Percentiles rank a stretch among this genome's conserved stretches.
Conservation (phyloP, 1,140 invertebrate species). For the Rhynchophorus ferrugineus region DNA sequence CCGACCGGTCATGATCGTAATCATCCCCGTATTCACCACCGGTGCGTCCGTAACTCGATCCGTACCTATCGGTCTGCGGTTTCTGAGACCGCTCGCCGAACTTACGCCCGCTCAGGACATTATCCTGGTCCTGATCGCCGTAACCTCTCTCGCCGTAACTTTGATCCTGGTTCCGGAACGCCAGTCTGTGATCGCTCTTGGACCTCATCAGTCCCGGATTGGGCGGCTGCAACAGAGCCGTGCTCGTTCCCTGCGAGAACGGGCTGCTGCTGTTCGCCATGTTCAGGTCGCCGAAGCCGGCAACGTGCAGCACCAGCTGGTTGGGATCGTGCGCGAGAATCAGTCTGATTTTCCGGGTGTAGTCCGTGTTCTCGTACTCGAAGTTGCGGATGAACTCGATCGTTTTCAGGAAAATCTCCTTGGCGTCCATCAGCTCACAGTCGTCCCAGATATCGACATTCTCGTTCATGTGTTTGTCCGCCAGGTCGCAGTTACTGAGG, state of each 20-base stretch:
- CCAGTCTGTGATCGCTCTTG: conserved; percentile 87
- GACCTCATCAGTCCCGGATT: conserved; percentile 77
- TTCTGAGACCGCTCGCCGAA: conserved; percentile 58
- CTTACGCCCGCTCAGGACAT: conserved; percentile 59
- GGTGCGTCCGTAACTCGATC: conserved; percentile 45
- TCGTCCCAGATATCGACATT: conserved; percentile 81
- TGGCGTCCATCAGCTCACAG: conserved; percentile 83
- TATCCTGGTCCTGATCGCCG: conserved; percentile 45
- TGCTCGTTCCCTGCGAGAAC: conserved; percentile 39
- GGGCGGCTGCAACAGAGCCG: conserved; percentile 42
- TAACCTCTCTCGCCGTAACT: conserved; percentile 41
- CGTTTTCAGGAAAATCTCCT: conserved; percentile 89
- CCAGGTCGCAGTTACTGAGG: conserved; percentile 89
- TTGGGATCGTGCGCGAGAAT: conserved; percentile 83
- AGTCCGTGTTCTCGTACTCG: conserved; percentile 86
- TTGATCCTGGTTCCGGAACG: conserved; percentile 80
- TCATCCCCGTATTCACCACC: conserved; percentile 52
- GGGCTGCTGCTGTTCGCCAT: conserved; percentile 53
- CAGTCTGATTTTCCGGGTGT: conserved; percentile 75
- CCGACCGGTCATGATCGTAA: conserved; percentile 50
- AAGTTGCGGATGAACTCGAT: conserved; percentile 91
- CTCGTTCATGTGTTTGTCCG: conserved; percentile 88
- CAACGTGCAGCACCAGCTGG: conserved; percentile 75
- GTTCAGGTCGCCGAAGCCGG: conserved; percentile 80
- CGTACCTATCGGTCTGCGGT: conserved; percentile 43